A percentile compares a stretch with the other conserved stretches of the same genome.
These are phyloP conservation scores for Eubasilissa regina DNA, from an alignment of 1,140 invertebrate species.

Conservation along the genomic window DNA sequence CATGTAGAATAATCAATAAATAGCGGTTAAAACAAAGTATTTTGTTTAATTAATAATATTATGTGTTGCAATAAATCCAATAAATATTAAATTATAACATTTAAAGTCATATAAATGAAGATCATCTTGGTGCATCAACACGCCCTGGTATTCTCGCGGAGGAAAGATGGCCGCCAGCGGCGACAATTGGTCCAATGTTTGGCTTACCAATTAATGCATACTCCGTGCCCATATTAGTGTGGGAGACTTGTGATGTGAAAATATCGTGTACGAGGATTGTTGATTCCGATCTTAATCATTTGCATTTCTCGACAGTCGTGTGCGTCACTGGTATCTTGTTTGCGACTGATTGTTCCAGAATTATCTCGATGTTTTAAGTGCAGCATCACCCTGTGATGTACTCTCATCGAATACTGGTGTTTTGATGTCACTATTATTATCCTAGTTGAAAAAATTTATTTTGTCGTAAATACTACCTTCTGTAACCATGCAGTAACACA, in stretches of 20 bases:
- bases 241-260: conserved; percentile 28
- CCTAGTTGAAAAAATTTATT: no score
- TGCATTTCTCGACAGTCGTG: conserved; percentile 20
- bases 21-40: no score
- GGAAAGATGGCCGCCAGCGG: conserved; percentile 11
- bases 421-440: no score
- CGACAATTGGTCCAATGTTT: conserved; percentile 33
- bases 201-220: conserved; percentile 30
- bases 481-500: no score
- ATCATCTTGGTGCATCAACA: background rate
- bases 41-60: no score
- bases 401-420: no score
- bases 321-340: conserved; percentile 13
- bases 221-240: conserved; percentile 13
- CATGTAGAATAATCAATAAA: no score
- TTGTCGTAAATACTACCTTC: no score
- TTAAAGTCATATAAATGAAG: no score
- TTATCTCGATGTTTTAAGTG: background rate
- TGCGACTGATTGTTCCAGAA: conserved; percentile 21
- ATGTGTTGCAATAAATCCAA: no score
- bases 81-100: no score
- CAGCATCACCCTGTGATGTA: no score
- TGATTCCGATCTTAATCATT: conserved; percentile 31
- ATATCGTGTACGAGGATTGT: conserved; percentile 28
- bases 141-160: background rate